Evolutionary conservation across 2,888 invertebrate genomes (phyloP), one percentile per base, ranked within the genome.

Genomic region (Dione vanillae): DNA sequence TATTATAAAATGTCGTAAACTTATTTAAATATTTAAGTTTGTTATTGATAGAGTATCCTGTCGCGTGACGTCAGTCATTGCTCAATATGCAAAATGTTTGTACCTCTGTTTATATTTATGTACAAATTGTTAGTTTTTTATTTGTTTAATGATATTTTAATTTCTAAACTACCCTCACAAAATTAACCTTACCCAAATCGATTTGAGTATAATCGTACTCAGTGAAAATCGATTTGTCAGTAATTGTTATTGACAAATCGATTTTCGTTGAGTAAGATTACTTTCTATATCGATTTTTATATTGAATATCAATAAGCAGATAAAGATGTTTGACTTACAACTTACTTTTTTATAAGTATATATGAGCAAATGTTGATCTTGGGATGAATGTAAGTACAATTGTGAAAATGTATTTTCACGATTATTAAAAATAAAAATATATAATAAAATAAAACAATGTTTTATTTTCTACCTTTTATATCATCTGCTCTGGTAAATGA

Each of bases 341-440:
- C 59, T 68, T 68, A 65, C 43, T 61, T 64, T n/a, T n/a, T n/a
- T 27, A 27, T 27, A 27, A 2, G 2, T 27, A 5, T 52, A 62
- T 65, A 73, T 73, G 65, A 69, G 64, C 61, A 49, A 62, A 70
- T 86, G 82, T 81, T 75, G 74, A 78, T 78, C 71, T 78, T 81
- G 81, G 80, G 82, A 82, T 81, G 81, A 80, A 84, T 85, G 83
- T 85, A 85, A 82, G 82, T 82, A 78, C 77, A 80, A 82, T 85
- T 85, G 86, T 88, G 88, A 75, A 84, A 84, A 79, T 83, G 79
- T 78, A 79, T 83, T 86, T 89, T 87, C 88, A 87, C 89, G 83
- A 84, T 87, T 82, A 90, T 87, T 88, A 90, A 91, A 90, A 90
- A 87, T 88, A 90, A 91, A 90, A 87, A 86, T 86, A 85, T 85